Conservation (phyloP, 2,797 vertebrate species). For the Prunella strophiata region DNA sequence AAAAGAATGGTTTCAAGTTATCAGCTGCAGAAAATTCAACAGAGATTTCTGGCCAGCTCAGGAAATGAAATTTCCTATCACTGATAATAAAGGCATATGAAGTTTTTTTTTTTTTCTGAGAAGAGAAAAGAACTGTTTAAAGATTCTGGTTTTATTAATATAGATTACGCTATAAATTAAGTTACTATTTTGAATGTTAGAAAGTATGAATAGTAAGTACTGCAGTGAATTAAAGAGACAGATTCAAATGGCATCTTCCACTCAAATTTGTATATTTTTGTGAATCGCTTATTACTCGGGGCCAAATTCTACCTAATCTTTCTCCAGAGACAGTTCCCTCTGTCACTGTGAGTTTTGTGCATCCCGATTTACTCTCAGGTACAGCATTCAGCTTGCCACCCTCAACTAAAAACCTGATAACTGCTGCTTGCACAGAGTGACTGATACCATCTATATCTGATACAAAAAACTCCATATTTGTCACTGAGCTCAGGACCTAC, state of each 20-base stretch:
- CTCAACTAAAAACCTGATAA: neutral
- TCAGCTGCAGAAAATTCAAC: constrained; percentile 22
- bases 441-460: neutral
- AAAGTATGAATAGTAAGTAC: neutral
- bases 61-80: constrained; percentile 41
- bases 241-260: neutral
- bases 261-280: neutral
- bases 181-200: constrained; percentile 27
- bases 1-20: constrained; percentile 34
- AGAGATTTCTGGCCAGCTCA: constrained; percentile 13
- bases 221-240: constrained; percentile 16
- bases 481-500: neutral
- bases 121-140: constrained; percentile 9
- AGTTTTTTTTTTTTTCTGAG: neutral
- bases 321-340: neutral
- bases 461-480: neutral
- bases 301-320: neutral
- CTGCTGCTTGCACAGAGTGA: neutral
- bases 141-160: constrained; percentile 31
- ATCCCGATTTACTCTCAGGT: neutral
- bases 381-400: neutral
- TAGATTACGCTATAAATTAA: constrained; percentile 43
- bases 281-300: neutral
- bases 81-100: neutral
- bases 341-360: neutral